phyloP scores from a whole-genome alignment of 2,888 invertebrate species.

The Notodonta dromedarius region DNA sequence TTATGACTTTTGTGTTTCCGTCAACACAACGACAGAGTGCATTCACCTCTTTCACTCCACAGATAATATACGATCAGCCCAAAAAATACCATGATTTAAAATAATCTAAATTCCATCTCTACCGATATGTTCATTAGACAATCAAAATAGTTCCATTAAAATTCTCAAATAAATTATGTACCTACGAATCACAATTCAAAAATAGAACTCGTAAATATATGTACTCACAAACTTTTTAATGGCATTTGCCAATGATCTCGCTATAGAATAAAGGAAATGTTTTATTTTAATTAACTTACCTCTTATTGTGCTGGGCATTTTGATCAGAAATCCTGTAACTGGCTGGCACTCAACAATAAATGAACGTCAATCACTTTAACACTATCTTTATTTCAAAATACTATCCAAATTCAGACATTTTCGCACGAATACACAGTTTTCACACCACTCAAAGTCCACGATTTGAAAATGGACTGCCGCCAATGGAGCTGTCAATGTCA shows the following conservation, averaged over 20 bases:
- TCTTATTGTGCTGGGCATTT: slow-evolving; percentile 83
- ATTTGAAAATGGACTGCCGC: slow-evolving; percentile 46
- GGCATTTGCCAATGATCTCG: not conserved
- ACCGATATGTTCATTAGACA: not conserved
- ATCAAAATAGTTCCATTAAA: not conserved
- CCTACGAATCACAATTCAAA: not conserved
- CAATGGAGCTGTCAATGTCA: slow-evolving; percentile 68
- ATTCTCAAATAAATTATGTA: not conserved
- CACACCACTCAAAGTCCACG: slow-evolving; percentile 34
- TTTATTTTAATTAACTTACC: slow-evolving; percentile 61
- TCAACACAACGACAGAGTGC: slow-evolving; percentile 59
- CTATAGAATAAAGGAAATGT: not conserved
- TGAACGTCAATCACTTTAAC: slow-evolving; percentile 41
- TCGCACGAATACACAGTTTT: slow-evolving; percentile 43
- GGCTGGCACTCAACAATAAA: slow-evolving; percentile 47
- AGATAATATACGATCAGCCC: slow-evolving; percentile 5
- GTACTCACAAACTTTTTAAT: not conserved
- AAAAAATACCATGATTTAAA: slow-evolving; percentile 8
- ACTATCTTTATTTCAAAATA: slow-evolving; percentile 33
- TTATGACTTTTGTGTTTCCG: slow-evolving; percentile 49
- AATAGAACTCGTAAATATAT: not conserved
- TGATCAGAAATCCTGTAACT: slow-evolving; percentile 61
- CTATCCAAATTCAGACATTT: slow-evolving; percentile 68
- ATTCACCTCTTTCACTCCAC: slow-evolving; percentile 50
- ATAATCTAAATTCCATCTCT: not conserved